A percentile compares a stretch with the other conserved stretches of the same genome.
These are phyloP conservation scores for Xyrauchen texanus DNA, from an alignment of 2,113 vertebrate genomes.

Conservation along the genomic window DNA sequence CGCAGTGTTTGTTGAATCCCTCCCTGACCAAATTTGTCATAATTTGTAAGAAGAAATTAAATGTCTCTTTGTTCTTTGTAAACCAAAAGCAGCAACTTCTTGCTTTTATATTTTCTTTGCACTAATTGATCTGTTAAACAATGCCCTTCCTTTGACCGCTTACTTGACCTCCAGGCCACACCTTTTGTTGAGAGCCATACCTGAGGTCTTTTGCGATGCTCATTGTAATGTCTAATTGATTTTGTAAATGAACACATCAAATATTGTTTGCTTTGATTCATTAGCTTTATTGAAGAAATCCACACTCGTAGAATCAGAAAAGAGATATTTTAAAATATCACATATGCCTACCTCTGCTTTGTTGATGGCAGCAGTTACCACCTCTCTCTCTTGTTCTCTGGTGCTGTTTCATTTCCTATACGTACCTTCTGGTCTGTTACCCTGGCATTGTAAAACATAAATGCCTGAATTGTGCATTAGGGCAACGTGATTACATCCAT, in stretches of 20 bases:
- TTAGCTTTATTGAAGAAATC: not conserved
- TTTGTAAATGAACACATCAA: conserved; percentile 60
- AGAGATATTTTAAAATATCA: conserved; percentile 39
- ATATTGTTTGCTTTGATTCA: conserved; percentile 63
- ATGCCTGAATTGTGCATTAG: conserved; percentile 56
- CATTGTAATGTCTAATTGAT: conserved; percentile 64
- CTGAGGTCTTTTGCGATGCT: conserved; percentile 59
- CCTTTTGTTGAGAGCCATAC: conserved; percentile 14
- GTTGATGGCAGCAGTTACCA: conserved; percentile 27
- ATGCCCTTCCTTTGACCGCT: conserved; percentile 55
- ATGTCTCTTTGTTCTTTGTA: too few species aligned
- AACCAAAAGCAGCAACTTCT: conserved; percentile 30
- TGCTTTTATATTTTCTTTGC: conserved; percentile 18
- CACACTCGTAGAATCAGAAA: conserved; percentile 41
- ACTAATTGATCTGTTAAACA: conserved; percentile 53
- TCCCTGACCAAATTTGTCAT: not conserved
- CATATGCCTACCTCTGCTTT: conserved; percentile 46
- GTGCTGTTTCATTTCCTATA: conserved; percentile 43
- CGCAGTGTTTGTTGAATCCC: not conserved
- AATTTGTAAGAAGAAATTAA: too few species aligned
- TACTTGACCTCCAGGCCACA: conserved; percentile 58
- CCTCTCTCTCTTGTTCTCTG: conserved; percentile 28
- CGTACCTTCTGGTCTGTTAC: conserved; percentile 43
- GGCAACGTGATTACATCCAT: conserved; percentile 60
- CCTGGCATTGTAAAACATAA: conserved; percentile 53